Evolutionary conservation across 2,888 invertebrate species (phyloP), one percentile per base, ranked within the genome.

Genomic region (Apoderus coryli): DNA sequence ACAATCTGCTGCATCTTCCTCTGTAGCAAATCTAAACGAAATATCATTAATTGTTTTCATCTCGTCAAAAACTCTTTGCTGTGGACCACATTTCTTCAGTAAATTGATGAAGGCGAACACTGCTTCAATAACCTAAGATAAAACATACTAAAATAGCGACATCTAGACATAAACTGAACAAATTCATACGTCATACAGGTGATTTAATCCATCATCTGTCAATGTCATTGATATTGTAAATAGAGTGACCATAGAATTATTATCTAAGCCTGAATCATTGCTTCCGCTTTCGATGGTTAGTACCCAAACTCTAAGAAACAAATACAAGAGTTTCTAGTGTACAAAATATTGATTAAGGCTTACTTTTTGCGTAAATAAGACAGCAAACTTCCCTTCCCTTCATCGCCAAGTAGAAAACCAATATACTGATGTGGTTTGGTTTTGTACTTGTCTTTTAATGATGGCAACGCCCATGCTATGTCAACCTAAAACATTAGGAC

Each of bases 331-430:
- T 3, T 10, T 28, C 10, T 23, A 29, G 16, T 29, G 25, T 25
- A 37, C 10, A 30, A 14, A 16, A 25, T 10, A 25, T 22, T 29
- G 19, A 22, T 16, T 19, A 19, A 16, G 25, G 57, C 59, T 56
- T 51, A 74, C 73, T 73, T 78, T 46, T 74, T 72, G 33, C 76
- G 67, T 12, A 88, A 59, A 49, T 76, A 81, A 0, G 79, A 75
- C 2, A 81, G 67, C n/a, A 88, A 58, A 42, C 84, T 84, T 32
- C 84, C 85, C 46, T 72, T 71, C 2, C 89, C 89, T 55, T 92
- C 88, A 53, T 89, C 79, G 0, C 82, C 85, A 3, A 90, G 57
- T n/a, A 90, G 54, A 55, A 72, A 74, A 0, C 78, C 72, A 3
- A 90, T 57, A 48, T 82, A 82, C 41, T 76, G 69, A 37, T 79